Percentiles rank a stretch among this genome's conserved stretches.
Evolutionary conservation across 2,888 invertebrate species (phyloP).

Genomic region (Nymphalis polychloros): DNA sequence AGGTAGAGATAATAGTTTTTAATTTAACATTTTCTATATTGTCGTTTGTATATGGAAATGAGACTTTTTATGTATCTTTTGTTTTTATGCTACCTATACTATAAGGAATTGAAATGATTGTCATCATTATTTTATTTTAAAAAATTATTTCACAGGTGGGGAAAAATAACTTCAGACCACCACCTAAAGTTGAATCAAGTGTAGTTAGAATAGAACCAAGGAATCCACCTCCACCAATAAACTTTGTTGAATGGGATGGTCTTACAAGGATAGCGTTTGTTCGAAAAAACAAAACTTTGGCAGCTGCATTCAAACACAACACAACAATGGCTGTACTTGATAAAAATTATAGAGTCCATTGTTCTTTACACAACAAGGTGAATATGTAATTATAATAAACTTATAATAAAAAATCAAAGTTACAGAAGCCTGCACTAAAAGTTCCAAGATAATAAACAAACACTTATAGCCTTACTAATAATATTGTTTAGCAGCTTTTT

Average conservation of each 20-base stretch:
- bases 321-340: conserved; percentile 92
- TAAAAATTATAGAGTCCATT: conserved; percentile 94
- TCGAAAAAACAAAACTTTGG: conserved; percentile 97
- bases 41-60: background rate
- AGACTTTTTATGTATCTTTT: background rate
- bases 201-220: conserved; percentile 98
- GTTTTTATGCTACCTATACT: background rate
- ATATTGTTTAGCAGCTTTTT: too few relatives aligned
- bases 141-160: conserved; percentile 85
- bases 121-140: background rate
- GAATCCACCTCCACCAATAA: conserved; percentile 97
- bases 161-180: conserved; percentile 98
- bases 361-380: conserved; percentile 90
- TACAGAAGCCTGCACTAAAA: too few relatives aligned
- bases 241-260: conserved; percentile 99
- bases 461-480: too few relatives aligned
- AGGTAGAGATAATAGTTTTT: conserved; percentile 79
- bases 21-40: conserved; percentile 11
- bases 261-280: conserved; percentile 96
- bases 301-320: conserved; percentile 93
- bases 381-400: background rate
- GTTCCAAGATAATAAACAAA: too few relatives aligned
- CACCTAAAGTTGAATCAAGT: conserved; percentile 99
- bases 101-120: background rate
- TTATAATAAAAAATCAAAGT: too few relatives aligned